Evolutionary conservation across 1,140 invertebrate species (phyloP).

Genomic region (Apis mellifera): DNA sequence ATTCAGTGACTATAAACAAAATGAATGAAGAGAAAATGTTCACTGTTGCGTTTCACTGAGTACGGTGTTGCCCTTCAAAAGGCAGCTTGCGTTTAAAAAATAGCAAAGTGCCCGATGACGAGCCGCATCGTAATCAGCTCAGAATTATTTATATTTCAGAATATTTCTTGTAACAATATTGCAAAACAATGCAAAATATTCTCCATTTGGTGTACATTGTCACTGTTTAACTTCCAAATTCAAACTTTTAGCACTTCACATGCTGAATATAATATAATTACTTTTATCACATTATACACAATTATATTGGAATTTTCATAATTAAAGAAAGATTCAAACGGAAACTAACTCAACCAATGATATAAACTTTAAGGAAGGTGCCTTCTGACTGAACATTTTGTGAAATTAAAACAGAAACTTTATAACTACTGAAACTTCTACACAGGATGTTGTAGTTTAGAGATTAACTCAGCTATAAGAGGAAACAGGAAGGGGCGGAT

Average conservation of each 20-base stretch:
- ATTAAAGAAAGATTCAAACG: background rate
- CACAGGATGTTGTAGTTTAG: conserved; percentile 72
- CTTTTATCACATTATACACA: background rate
- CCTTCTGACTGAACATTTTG: conserved; percentile 47
- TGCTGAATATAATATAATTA: background rate
- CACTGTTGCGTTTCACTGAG: conserved; percentile 43
- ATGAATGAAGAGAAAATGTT: conserved; percentile 4
- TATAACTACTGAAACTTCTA: conserved; percentile 60
- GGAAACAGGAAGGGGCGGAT: conserved; percentile 77
- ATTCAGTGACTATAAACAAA: background rate
- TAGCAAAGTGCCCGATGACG: conserved; percentile 76
- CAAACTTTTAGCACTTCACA: background rate
- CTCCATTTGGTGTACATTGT: background rate
- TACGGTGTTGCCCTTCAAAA: conserved; percentile 75
- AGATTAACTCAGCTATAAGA: conserved; percentile 67
- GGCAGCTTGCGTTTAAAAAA: conserved; percentile 73
- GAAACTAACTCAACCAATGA: background rate
- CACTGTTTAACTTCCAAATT: background rate
- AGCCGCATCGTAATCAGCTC: conserved; percentile 71
- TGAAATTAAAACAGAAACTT: conserved; percentile 53
- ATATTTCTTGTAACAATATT: background rate
- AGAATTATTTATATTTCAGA: conserved; percentile 19
- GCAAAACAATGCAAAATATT: background rate
- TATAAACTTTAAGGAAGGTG: background rate
- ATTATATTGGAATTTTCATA: background rate